These are phyloP conservation scores for Portunus trituberculatus DNA, from an alignment of 1,140 invertebrate genomes.

Conservation along the genomic window DNA sequence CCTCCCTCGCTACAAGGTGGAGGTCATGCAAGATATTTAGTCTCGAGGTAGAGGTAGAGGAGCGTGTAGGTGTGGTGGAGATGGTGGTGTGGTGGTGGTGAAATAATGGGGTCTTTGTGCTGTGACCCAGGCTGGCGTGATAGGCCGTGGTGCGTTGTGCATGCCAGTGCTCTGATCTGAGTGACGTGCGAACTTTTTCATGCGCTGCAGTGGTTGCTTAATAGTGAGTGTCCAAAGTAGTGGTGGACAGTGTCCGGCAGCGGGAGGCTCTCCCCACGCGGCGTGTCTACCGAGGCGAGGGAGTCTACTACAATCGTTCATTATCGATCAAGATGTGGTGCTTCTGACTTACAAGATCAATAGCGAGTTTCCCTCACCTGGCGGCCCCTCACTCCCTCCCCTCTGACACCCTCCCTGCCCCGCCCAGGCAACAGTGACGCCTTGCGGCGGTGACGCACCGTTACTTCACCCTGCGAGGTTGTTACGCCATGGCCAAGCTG, in stretches of 20 bases:
- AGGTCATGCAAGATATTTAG: constrained; percentile 10
- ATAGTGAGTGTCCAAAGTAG: neutral
- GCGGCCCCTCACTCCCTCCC: neutral
- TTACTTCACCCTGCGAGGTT: neutral
- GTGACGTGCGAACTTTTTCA: neutral
- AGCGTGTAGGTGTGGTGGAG: neutral
- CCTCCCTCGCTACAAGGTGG: neutral
- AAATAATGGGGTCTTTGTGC: neutral
- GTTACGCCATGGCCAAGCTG: neutral
- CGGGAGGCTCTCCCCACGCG: neutral
- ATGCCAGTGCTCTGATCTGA: too few relatives aligned
- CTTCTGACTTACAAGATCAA: too few relatives aligned
- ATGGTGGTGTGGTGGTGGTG: too few relatives aligned
- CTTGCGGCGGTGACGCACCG: neutral
- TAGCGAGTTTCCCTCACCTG: neutral
- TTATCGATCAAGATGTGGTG: too few relatives aligned
- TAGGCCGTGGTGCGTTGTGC: too few relatives aligned
- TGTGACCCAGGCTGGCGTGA: too few relatives aligned
- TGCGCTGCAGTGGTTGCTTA: neutral
- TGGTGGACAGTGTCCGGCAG: neutral
- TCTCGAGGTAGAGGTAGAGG: neutral
- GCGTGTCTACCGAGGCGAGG: neutral
- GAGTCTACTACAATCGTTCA: too few relatives aligned
- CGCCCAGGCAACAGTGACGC: neutral
- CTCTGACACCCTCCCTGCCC: too few relatives aligned